Conservation (phyloP, 2,797 vertebrate genomes). For the Silurus aristotelis region DNA sequence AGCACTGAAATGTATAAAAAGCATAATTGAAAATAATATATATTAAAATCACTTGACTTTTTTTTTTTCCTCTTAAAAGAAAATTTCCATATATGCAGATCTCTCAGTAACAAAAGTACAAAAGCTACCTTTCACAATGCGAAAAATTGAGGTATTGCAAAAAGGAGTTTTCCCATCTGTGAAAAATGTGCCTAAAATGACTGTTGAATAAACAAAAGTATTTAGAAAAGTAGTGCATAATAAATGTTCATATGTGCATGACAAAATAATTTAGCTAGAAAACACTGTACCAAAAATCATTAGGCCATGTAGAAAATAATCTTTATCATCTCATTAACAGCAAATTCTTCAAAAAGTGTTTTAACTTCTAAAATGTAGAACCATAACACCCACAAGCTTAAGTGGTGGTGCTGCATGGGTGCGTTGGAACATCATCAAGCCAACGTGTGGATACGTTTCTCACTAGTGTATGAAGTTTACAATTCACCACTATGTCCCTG, state of each 20-base stretch:
- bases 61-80: constrained; percentile 82
- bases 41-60: constrained; percentile 99
- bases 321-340: constrained; percentile 88
- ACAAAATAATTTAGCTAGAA: constrained; percentile 99
- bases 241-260: constrained; percentile 96
- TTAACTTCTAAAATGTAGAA: constrained; percentile 89
- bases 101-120: constrained; percentile 99
- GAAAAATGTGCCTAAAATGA: constrained; percentile 99
- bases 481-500: constrained; percentile 91
- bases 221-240: constrained; percentile 98
- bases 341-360: constrained; percentile 99
- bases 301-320: constrained; percentile 96
- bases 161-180: constrained; percentile 99
- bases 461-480: constrained; percentile 85
- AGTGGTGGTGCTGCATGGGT: constrained; percentile 86
- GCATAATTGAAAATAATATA: constrained; percentile 99
- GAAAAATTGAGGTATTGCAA: constrained; percentile 99
- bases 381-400: constrained; percentile 87
- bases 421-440: constrained; percentile 85
- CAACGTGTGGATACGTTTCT: constrained; percentile 80
- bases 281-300: constrained; percentile 99
- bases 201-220: constrained; percentile 93
- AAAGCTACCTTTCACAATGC: constrained; percentile 99
- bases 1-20: constrained; percentile 99
- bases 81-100: constrained; percentile 99